Evolutionary conservation across 2,113 vertebrate genomes (phyloP), one percentile per base, ranked within the genome.

Genomic region (Donacobius atricapilla): DNA sequence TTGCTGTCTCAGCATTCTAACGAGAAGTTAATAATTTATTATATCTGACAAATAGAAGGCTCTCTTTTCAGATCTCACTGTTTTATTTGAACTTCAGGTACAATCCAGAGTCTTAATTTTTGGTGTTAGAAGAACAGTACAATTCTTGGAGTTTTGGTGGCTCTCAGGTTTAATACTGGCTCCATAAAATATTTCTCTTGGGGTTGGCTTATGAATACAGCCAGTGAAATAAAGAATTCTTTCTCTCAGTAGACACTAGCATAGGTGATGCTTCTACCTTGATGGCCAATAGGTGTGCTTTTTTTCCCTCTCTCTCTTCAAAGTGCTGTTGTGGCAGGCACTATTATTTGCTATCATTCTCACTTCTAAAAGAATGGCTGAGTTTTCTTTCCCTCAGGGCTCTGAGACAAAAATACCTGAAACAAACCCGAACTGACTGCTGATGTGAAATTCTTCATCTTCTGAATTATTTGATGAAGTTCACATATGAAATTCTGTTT

Each of bases 231-330:
- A 70, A 91, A 39, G 47, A 1, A 61, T 76, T 71, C n/a, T 93
- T 88, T 64, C 22, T 54, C 31, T 77, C 35, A 28, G 42, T 14
- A 40, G 51, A n/a, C 12, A 23, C 21, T 27, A 27, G 10, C 8
- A 35, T 15, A 69, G 58, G 37, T 20, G 60, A 17, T n/a, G 6
- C 17, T 93, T 84, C 65, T 75, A 25, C 39, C 16, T 27, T 37
- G 21, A 58, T 50, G 44, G 42, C 17, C 25, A 54, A 37, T 39
- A 28, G 16, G 21, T 37, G 8, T 61, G 14, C 2, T 68, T 30
- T 12, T 27, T 3, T 4, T 5, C 6, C 5, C 3, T 1, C 6
- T 3, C 9, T 1, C 8, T 3, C 17, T 31, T 77, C 30, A 24
- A 58, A 50, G 23, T 87, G 54, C n/a, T 13, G 3, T 51, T 83